Base-by-base conservation (phyloP, 2,113 vertebrate genomes). In the Coregonus clupeaformis region DNA sequence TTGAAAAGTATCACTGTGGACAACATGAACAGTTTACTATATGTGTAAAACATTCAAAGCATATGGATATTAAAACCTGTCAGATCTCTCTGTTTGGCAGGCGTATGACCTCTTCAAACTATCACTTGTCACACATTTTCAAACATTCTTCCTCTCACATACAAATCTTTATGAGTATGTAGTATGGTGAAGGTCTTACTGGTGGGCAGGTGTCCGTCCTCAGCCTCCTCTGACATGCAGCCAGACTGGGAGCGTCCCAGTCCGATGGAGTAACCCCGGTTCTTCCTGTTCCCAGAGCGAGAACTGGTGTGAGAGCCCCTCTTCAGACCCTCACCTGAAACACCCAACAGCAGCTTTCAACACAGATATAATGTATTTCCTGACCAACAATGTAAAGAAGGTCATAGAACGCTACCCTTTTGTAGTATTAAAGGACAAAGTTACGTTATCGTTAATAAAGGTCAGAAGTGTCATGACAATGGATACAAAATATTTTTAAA, bases 191-290 rank as follows among this genome's bases (percentile, higher is more conserved):
- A 68, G 36, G 47, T 32, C 95, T 91, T 94, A 96, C 97, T 91
- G 65, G 60, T 79, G 66, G 62, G 47, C 20, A 85, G 84, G 59
- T 84, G 88, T 65, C 79, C 81, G 0, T 91, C 84, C 0, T 94
- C 94, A 14, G 77, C 77, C 25, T 90, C 87, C 0, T 94, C 92
- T 1, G 94, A 93, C 84, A 89, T 71, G 0, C 92, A 89, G 0
- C 81, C 80, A 0, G 92, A 90, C 75, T 95, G 96, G 1, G 95
- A 92, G 73, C 79, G 86, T 0, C 93, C 89, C 2, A 94, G 87
- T 3, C 93, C 93, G 0, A 90, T 66, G 47, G 94, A 94, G 76
- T 92, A 85, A 0, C 72, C 87, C 27, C 80, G 82, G 66, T 89
- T 92, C 65, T 90, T 94, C 63, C 94, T 92, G 88, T 82, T 94